A percentile compares a stretch with the other conserved stretches of the same genome.
phyloP scores from a whole-genome alignment of 2,888 invertebrate genomes.

The Pseudeuparius sepicola region DNA sequence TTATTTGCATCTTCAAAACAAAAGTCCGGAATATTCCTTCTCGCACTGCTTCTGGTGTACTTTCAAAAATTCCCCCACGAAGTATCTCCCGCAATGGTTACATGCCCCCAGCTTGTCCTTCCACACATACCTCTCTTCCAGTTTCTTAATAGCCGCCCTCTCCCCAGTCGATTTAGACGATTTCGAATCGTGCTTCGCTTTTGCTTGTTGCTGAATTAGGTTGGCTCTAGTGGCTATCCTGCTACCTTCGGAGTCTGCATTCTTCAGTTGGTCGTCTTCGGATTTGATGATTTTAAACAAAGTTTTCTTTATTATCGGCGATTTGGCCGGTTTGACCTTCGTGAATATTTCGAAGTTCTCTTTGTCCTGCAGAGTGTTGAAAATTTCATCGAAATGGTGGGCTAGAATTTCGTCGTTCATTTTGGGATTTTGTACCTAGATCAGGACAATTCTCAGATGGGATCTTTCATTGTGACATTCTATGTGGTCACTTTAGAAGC shows the following conservation, averaged over 20 bases:
- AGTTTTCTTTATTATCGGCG: constrained; percentile 22
- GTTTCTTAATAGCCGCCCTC: constrained; percentile 8
- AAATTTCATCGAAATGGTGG: constrained; percentile 28
- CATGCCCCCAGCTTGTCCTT: constrained; percentile 22
- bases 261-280: not conserved
- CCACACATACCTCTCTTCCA: not conserved
- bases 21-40: not conserved
- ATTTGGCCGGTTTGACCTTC: constrained; percentile 17
- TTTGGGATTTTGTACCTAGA: constrained; percentile 19
- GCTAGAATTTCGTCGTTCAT: constrained; percentile 26
- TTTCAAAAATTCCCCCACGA: constrained; percentile 21
- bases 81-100: constrained; percentile 21
- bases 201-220: not conserved
- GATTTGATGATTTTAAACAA: constrained; percentile 21
- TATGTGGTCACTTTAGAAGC: no score
- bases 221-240: not conserved
- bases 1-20: no score
- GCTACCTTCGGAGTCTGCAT: constrained; percentile 5
- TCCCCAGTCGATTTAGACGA: not conserved
- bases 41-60: constrained; percentile 22
- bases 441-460: no score
- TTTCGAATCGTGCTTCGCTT: not conserved
- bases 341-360: constrained; percentile 29
- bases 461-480: no score
- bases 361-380: constrained; percentile 25